phyloP scores from a whole-genome alignment of 2,113 vertebrate genomes.

The Irena cyanogastra region DNA sequence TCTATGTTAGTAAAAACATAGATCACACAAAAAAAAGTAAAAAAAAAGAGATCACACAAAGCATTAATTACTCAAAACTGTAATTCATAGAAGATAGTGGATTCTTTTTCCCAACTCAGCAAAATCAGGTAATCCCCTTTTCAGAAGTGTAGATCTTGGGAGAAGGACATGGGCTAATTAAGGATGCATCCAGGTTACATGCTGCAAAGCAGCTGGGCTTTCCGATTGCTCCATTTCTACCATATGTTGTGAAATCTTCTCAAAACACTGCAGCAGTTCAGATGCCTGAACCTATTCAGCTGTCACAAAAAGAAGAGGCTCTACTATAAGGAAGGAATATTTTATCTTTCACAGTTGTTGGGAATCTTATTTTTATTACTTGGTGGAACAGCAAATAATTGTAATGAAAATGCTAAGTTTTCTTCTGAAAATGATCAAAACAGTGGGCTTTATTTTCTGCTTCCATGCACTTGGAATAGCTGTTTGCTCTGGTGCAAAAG shows the following conservation, averaged over 20 bases:
- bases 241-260: constrained; percentile 38
- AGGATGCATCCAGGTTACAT: background rate
- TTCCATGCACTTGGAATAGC: background rate
- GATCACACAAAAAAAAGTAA: background rate
- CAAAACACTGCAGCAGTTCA: constrained; percentile 1
- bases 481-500: background rate
- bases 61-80: background rate
- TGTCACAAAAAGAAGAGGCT: background rate
- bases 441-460: background rate
- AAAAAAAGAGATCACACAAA: background rate
- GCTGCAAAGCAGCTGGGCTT: constrained; percentile 34
- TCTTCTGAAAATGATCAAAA: background rate
- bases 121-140: background rate
- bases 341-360: background rate
- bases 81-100: background rate
- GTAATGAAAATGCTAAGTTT: background rate
- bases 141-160: background rate
- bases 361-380: background rate
- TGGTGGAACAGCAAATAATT: background rate
- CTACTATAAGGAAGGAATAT: background rate
- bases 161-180: constrained; percentile 32
- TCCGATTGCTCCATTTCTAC: constrained; percentile 9
- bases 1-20: background rate
- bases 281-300: background rate
- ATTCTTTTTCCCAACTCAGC: background rate